Percentiles rank a stretch among this genome's conserved stretches.
Conservation (phyloP, 2,888 invertebrate genomes). For the Mimachlamys varia region DNA sequence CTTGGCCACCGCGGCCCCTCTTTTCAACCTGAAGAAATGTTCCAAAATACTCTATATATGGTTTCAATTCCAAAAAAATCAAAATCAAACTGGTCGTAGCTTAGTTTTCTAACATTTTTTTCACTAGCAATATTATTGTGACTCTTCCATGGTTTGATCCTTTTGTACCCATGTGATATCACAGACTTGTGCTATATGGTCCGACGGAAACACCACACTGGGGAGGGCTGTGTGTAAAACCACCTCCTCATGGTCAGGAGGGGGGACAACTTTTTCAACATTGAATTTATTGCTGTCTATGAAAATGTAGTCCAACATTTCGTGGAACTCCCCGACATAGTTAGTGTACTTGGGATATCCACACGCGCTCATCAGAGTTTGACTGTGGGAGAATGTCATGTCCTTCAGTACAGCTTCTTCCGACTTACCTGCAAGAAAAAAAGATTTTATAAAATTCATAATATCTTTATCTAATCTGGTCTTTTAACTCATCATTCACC, state of each 20-base stretch:
- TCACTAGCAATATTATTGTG: background rate
- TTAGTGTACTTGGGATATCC: conserved; percentile 93
- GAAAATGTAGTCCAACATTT: conserved; percentile 96
- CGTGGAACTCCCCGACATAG: conserved; percentile 91
- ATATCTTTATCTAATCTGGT: too few species aligned
- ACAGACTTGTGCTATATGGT: conserved; percentile 92
- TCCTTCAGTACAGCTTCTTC: conserved; percentile 8
- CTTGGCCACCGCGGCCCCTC: too few species aligned
- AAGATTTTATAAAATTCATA: background rate
- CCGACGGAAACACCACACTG: conserved; percentile 94
- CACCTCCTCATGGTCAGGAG: conserved; percentile 91
- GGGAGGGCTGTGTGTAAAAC: conserved; percentile 90
- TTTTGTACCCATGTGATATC: conserved; percentile 72
- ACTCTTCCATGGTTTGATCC: background rate
- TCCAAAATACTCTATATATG: too few species aligned
- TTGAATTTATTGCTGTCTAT: conserved; percentile 84
- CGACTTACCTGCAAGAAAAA: conserved; percentile 37
- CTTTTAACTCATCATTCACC: too few species aligned
- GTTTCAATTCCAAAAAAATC: too few species aligned
- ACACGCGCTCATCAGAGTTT: conserved; percentile 89
- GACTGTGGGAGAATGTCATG: conserved; percentile 83
- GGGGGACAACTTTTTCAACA: conserved; percentile 87
- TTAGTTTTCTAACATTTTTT: too few species aligned
- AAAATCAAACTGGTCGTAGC: too few species aligned
- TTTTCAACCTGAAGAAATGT: too few species aligned